Conservation (phyloP, 2,888 invertebrate genomes). For the Protonemura montana region DNA sequence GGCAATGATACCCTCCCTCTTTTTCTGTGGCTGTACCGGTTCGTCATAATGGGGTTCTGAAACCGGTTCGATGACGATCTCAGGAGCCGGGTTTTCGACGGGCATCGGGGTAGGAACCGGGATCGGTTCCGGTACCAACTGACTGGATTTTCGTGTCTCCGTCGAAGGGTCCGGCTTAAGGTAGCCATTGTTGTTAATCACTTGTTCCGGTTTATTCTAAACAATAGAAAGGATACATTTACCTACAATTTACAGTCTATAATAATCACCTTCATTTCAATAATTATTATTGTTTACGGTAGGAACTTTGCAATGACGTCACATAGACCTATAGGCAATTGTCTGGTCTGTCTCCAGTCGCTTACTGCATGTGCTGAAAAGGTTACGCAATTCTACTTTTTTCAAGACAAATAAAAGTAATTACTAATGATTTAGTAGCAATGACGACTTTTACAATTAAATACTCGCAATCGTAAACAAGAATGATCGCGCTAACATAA, state of each 20-base stretch:
- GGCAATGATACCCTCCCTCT: conserved; percentile 35
- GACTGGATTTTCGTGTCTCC: background rate
- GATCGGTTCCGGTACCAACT: background rate
- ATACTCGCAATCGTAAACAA: background rate
- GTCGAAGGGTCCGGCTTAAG: background rate
- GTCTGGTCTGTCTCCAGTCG: background rate
- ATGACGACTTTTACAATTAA: conserved; percentile 7
- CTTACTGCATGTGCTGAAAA: background rate
- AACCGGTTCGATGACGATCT: background rate
- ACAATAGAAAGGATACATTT: background rate
- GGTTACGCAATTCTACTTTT: background rate
- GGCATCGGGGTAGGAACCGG: background rate
- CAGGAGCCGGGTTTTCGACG: background rate
- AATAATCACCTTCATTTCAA: background rate
- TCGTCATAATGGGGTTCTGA: background rate
- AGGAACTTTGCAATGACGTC: background rate
- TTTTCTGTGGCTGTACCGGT: background rate
- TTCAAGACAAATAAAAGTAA: background rate
- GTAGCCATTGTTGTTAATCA: background rate
- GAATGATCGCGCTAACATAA: background rate
- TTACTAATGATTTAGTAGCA: background rate
- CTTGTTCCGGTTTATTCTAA: background rate
- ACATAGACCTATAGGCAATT: background rate
- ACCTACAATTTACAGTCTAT: background rate
- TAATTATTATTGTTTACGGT: background rate